phyloP scores from a whole-genome alignment of 2,888 invertebrate species.

The Omphaloscelis lunosa region DNA sequence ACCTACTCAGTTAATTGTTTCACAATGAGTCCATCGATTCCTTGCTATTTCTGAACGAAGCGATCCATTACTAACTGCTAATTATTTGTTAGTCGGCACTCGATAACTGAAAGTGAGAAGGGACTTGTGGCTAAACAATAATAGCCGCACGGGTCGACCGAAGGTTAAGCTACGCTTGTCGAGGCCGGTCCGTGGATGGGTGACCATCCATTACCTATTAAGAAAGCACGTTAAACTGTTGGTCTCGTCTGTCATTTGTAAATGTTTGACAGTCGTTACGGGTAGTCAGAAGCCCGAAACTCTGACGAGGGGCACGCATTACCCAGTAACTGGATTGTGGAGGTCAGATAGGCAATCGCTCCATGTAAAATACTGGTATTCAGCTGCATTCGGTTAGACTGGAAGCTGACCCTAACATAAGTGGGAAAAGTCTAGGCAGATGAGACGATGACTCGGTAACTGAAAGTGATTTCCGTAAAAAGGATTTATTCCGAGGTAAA shows the following conservation, averaged over 20 bases:
- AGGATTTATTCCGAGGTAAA: not conserved
- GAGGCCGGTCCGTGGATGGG: too few species aligned
- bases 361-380: too few species aligned
- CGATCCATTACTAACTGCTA: conserved; percentile 51
- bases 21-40: conserved; percentile 83
- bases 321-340: too few species aligned
- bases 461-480: conserved; percentile 37
- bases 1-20: conserved; percentile 82
- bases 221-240: too few species aligned
- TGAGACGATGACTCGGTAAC: conserved; percentile 14
- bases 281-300: too few species aligned
- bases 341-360: too few species aligned
- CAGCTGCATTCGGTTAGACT: not conserved
- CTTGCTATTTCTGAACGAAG: conserved; percentile 77
- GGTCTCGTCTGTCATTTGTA: too few species aligned
- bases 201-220: too few species aligned
- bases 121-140: not conserved
- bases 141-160: not conserved
- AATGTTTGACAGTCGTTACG: too few species aligned
- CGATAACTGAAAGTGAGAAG: conserved; percentile 35
- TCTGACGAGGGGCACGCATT: too few species aligned
- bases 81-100: conserved; percentile 43
- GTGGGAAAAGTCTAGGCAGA: too few species aligned
- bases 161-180: not conserved
- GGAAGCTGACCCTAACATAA: not conserved